Evolutionary conservation across 2,888 invertebrate genomes (phyloP), one percentile per base, ranked within the genome.

Genomic region (Synergus itoensis): DNA sequence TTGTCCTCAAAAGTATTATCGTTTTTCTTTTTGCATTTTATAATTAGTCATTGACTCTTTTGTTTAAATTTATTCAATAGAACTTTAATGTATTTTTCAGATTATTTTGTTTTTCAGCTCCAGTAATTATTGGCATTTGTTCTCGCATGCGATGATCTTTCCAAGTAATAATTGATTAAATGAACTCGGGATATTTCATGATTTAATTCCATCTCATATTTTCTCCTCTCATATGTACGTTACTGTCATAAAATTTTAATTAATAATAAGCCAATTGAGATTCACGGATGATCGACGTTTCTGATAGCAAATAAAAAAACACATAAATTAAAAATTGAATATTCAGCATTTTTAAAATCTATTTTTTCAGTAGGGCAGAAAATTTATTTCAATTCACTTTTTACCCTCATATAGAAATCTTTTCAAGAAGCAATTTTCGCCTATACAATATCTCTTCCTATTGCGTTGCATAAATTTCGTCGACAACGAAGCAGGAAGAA

Each of bases 321-420:
- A 7, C 8, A n/a, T 53, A n/a, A 53, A 8, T n/a, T 2, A 8
- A n/a, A n/a, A 53, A 28, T n/a, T n/a, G 16, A 53, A 8, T 53
- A 16, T 53, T 53, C 2, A 53, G n/a, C 8, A 28, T 28, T 28
- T 28, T 28, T 3, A 28, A 28, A 28, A 28, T 28, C 28, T 28
- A 3, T 28, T 28, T 28, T 28, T 28, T 0, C 28, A 3, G 28
- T 28, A 28, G 2, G 40, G 4, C 18, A 64, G 64, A 16, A 9
- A 64, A 65, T 65, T 41, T 65, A 65, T 40, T 18, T 40, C 8
- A 65, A 53, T 53, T 53, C n/a, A 53, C n/a, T 53, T 64, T 65
- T 41, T 65, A 1, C 16, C 9, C 8, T n/a, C 41, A n/a, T 41
- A 40, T 16, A 41, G 4, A 7, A 65, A 18, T 11, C 41, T 41